phyloP scores from a whole-genome alignment of 2,113 vertebrate genomes.

The Neofelis nebulosa region DNA sequence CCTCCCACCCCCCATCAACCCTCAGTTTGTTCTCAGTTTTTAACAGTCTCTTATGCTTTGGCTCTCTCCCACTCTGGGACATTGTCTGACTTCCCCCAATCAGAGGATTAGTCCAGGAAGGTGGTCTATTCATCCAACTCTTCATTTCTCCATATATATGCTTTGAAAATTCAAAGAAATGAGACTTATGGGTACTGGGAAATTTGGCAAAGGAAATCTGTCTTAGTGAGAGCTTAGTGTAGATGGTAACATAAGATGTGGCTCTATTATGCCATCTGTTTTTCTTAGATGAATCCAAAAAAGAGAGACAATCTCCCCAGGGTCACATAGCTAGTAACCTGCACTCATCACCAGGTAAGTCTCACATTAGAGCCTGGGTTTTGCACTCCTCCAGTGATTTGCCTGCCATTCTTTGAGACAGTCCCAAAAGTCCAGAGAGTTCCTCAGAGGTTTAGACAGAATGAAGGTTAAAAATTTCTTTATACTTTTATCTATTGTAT shows the following conservation, averaged over 20 bases:
- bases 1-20: too few relatives aligned
- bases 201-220: not conserved
- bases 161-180: not conserved
- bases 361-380: not conserved
- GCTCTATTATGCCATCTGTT: not conserved
- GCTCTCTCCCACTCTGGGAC: too few relatives aligned
- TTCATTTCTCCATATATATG: not conserved
- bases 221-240: not conserved
- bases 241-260: not conserved
- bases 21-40: too few relatives aligned
- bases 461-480: not conserved
- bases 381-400: not conserved
- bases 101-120: not conserved
- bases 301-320: not conserved
- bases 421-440: not conserved
- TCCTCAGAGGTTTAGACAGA: not conserved
- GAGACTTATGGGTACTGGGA: not conserved
- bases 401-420: not conserved
- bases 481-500: not conserved
- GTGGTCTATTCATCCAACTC: not conserved
- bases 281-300: not conserved
- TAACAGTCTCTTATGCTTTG: too few relatives aligned
- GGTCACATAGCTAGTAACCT: not conserved
- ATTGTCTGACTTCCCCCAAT: not conserved
- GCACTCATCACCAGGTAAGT: not conserved